phyloP scores from a whole-genome alignment of 2,113 vertebrate genomes.

The Monopterus albus region DNA sequence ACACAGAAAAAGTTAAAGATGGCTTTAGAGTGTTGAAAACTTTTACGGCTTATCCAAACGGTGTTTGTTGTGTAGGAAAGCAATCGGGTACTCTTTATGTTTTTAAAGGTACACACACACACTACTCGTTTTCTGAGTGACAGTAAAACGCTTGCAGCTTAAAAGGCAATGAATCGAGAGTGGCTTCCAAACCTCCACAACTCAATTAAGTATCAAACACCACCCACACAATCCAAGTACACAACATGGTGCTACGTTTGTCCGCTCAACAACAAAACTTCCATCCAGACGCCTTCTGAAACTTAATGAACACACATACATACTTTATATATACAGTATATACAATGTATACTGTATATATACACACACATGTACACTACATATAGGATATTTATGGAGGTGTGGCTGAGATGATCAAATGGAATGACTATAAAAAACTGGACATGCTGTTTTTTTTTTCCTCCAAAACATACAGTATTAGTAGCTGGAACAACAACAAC shows the following conservation, averaged over 20 bases:
- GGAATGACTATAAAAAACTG: no score
- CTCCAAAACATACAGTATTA: slow-evolving; percentile 62
- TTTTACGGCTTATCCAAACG: slow-evolving; percentile 21
- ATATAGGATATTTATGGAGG: no score
- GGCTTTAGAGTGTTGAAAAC: slow-evolving; percentile 54
- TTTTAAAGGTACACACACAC: slow-evolving; percentile 51
- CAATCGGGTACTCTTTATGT: slow-evolving; percentile 60
- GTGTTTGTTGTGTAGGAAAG: slow-evolving; percentile 50
- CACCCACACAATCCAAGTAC: slow-evolving; percentile 10
- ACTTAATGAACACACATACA: no score
- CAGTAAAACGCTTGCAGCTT: slow-evolving; percentile 65
- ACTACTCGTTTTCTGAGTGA: slow-evolving; percentile 48
- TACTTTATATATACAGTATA: slow-evolving; percentile 62
- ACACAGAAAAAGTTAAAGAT: slow-evolving; percentile 50
- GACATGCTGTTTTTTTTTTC: slow-evolving; percentile 58
- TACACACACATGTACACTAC: slow-evolving; percentile 40
- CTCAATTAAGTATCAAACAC: slow-evolving; percentile 30
- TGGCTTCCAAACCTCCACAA: slow-evolving; percentile 3
- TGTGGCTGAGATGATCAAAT: no score
- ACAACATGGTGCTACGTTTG: slow-evolving; percentile 44
- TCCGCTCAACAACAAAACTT: slow-evolving; percentile 46
- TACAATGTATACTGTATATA: slow-evolving; percentile 45
- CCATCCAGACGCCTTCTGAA: slow-evolving; percentile 26
- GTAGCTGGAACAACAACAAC: slow-evolving; percentile 40
- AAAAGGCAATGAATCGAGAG: slow-evolving; percentile 66